phyloP scores from a whole-genome alignment of 2,797 vertebrate genomes.

The Momotus momota region DNA sequence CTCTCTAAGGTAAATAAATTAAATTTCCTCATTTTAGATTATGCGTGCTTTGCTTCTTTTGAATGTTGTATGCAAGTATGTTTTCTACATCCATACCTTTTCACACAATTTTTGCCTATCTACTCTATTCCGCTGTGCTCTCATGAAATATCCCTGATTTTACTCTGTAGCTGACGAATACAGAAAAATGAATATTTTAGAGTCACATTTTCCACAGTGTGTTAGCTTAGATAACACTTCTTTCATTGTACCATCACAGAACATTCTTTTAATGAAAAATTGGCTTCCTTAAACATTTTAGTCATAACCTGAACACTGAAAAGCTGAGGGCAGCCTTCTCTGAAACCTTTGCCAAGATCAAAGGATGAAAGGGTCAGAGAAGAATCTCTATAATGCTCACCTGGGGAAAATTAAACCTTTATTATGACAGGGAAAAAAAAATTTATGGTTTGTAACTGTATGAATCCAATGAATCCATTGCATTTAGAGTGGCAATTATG shows the following conservation, averaged over 20 bases:
- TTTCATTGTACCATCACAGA: background rate
- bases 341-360: constrained; percentile 7
- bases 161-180: background rate
- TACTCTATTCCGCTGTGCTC: background rate
- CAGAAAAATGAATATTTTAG: background rate
- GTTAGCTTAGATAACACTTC: background rate
- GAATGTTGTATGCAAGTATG: background rate
- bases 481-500: background rate
- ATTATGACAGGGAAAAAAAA: background rate
- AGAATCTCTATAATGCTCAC: background rate
- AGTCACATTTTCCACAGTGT: background rate
- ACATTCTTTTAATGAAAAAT: background rate
- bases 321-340: background rate
- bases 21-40: background rate
- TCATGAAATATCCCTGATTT: background rate
- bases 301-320: background rate
- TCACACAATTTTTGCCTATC: background rate
- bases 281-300: background rate
- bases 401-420: constrained; percentile 22
- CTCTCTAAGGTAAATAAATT: background rate
- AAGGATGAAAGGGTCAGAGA: background rate
- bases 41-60: background rate
- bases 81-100: background rate
- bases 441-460: background rate
- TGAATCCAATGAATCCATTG: background rate